Conservation (phyloP, 2,113 vertebrate species). For the Sterrhoptilus dennistouni region DNA sequence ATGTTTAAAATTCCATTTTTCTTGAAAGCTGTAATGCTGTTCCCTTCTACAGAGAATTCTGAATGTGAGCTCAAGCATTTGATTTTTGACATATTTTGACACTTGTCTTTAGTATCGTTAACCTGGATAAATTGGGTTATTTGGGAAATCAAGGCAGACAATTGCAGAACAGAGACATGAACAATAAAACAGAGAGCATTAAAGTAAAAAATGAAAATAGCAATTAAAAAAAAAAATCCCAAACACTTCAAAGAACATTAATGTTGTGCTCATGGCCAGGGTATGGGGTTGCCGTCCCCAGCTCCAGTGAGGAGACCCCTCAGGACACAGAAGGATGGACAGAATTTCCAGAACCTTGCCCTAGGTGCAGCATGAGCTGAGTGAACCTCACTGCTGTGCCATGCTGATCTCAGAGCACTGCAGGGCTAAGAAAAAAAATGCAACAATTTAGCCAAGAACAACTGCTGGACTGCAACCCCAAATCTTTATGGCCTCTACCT, state of each 20-base stretch:
- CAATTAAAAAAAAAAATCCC: background rate
- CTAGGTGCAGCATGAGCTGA: background rate
- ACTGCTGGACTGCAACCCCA: background rate
- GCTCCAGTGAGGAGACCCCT: background rate
- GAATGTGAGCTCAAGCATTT: background rate
- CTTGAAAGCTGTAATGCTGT: background rate
- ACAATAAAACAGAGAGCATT: background rate
- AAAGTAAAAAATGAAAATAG: background rate
- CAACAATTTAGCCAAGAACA: background rate
- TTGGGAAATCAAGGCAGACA: background rate
- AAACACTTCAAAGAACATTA: background rate
- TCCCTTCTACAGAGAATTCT: background rate
- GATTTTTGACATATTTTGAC: background rate
- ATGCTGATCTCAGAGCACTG: background rate
- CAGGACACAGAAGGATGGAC: background rate
- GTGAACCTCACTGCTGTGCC: background rate
- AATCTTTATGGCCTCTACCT: background rate
- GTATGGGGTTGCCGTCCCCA: background rate
- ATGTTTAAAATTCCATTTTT: background rate
- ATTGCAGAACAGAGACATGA: background rate
- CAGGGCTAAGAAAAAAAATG: background rate
- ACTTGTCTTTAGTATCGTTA: background rate
- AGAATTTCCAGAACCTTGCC: background rate
- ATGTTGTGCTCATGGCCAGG: background rate
- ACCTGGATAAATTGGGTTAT: background rate